These are phyloP conservation scores for Holcopasites calliopsidis DNA, from an alignment of 1,140 invertebrate species.

Conservation along the genomic window DNA sequence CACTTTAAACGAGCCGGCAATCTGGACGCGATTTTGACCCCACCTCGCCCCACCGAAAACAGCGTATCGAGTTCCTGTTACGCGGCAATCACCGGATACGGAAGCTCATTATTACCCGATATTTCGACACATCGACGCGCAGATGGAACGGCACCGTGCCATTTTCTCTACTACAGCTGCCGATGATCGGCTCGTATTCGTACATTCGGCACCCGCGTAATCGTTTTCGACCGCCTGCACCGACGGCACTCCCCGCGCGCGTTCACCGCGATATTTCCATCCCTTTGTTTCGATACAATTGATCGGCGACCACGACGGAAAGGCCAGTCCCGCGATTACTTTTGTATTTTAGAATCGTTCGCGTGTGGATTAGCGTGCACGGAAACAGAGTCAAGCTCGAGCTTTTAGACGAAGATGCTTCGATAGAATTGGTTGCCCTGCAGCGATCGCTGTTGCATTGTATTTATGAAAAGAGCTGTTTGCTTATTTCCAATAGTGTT, in stretches of 20 bases:
- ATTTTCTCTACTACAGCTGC: constrained; percentile 26
- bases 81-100: constrained; percentile 29
- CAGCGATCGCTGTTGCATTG: too few relatives aligned
- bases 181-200: constrained; percentile 35
- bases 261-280: not conserved
- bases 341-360: not conserved
- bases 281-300: constrained; percentile 2
- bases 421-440: too few relatives aligned
- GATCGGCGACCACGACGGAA: not conserved
- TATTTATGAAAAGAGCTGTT: not conserved
- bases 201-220: constrained; percentile 15
- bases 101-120: constrained; percentile 50
- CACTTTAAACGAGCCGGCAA: constrained; percentile 44
- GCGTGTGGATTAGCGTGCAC: too few relatives aligned
- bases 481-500: not conserved
- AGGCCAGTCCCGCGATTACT: constrained; percentile 4
- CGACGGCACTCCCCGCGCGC: not conserved
- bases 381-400: too few relatives aligned
- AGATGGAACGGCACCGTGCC: constrained; percentile 20
- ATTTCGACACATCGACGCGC: constrained; percentile 31
- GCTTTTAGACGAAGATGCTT: too few relatives aligned
- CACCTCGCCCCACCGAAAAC: too few relatives aligned
- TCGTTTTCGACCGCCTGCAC: constrained; percentile 6
- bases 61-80: constrained; percentile 45
- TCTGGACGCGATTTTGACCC: constrained; percentile 16